Conservation (phyloP, 2,797 vertebrate genomes). For the Cercopithecus mitis region DNA sequence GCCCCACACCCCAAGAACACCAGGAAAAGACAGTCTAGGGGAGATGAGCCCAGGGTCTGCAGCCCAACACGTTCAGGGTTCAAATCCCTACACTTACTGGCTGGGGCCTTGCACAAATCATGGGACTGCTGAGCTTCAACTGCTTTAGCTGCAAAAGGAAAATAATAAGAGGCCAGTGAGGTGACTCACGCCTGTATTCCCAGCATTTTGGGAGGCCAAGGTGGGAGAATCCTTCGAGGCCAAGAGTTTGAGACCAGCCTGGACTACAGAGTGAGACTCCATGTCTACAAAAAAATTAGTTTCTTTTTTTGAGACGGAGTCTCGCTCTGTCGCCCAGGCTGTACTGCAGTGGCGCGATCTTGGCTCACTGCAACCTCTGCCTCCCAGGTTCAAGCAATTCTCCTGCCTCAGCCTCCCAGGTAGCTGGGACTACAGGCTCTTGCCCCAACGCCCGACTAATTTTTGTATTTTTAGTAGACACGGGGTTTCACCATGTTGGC, state of each 20-base stretch:
- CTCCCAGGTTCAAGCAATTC: neutral
- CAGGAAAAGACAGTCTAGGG: neutral
- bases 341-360: too few species aligned
- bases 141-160: neutral
- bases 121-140: neutral
- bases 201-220: neutral
- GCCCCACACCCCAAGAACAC: neutral
- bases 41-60: too few species aligned
- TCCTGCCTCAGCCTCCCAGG: neutral
- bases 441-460: neutral
- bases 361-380: too few species aligned
- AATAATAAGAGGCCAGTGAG: neutral
- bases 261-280: neutral
- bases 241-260: neutral
- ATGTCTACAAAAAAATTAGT: neutral
- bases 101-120: neutral
- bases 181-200: neutral
- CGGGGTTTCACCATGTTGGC: neutral
- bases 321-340: too few species aligned
- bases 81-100: neutral
- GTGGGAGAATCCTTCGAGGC: neutral
- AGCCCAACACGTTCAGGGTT: neutral
- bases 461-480: neutral
- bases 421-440: neutral
- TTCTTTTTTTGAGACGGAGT: too few species aligned